These are phyloP conservation scores for Dasysyrphus tricinctus DNA, from an alignment of 2,888 invertebrate genomes.

Conservation along the genomic window DNA sequence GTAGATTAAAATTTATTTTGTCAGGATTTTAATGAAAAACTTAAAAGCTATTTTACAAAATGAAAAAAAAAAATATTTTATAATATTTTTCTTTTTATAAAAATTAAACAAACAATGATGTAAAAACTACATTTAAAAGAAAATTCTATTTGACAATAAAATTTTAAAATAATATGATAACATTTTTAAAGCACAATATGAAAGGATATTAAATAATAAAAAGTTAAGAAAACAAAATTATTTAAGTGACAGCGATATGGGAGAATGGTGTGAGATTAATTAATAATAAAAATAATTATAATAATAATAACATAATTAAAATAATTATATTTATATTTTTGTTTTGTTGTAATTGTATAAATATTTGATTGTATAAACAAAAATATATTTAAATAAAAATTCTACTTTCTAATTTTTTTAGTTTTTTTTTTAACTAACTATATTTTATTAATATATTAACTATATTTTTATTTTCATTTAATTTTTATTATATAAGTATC, in stretches of 20 bases:
- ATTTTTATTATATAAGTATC: slow-evolving; percentile 78
- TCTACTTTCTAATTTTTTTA: slow-evolving; percentile 20
- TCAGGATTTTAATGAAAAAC: slow-evolving; percentile 46
- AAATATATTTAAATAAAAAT: slow-evolving; percentile 61
- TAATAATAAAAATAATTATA: slow-evolving; percentile 31
- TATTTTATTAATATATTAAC: too few species aligned
- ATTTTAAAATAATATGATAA: slow-evolving; percentile 42
- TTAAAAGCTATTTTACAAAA: slow-evolving; percentile 71
- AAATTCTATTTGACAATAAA: slow-evolving; percentile 1
- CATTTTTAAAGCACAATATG: slow-evolving; percentile 77
- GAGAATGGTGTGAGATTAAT: slow-evolving; percentile 40
- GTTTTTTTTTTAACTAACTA: slow-evolving; percentile 12
- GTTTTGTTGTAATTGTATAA: slow-evolving; percentile 53
- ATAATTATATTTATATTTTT: slow-evolving; percentile 1
- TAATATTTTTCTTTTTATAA: slow-evolving; percentile 41
- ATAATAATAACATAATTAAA: background rate
- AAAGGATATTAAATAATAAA: slow-evolving; percentile 37
- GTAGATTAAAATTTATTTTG: slow-evolving; percentile 48
- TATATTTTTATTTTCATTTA: slow-evolving; percentile 30
- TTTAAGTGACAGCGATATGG: slow-evolving; percentile 63
- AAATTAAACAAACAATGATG: slow-evolving; percentile 49
- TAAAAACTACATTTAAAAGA: background rate
- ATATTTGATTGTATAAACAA: slow-evolving; percentile 57
- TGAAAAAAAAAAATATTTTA: slow-evolving; percentile 10
- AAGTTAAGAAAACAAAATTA: slow-evolving; percentile 75